Evolutionary conservation across 2,797 vertebrate species (phyloP), one percentile per base, ranked within the genome.

Genomic region (Alosa sapidissima): DNA sequence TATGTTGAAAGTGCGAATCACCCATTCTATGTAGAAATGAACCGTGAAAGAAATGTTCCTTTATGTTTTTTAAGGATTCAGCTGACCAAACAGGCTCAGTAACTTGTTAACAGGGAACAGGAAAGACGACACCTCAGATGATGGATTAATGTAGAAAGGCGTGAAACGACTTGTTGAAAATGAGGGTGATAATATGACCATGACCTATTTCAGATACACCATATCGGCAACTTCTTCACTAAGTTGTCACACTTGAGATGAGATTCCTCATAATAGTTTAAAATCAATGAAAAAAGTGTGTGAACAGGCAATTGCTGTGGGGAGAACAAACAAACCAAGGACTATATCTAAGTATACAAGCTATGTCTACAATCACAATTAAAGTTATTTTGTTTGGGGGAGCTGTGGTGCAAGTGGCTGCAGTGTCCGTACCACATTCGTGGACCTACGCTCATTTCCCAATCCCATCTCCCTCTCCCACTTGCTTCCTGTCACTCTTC

Each of bases 111-210:
- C 33, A 45, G 36, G 19, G 36, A 47, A 45, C 5, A 45, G 28
- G 41, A 78, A 78, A 78, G 33, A 75, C 41, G 41, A 78, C 72
- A 78, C 72, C 41, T 78, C 36, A 9, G 41, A 45, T 78, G 72
- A 78, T 78, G 41, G 72, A 78, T 78, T 5, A 21, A 45, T 45
- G 36, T 45, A 78, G 36, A 78, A 45, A 47, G 36, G 72, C 41
- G 16, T 45, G 41, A 47, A 19, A 72, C 16, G 28, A 72, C 11
- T 33, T 72, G 65, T 72, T 72, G 68, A 75, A 45, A 75, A 45
- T 47, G 16, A 78, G 8, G 41, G 41, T 47, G 72, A 78, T 19
- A 47, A 78, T 78, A 7, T 78, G 41, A 75, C 11, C 68, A 21
- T 78, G 72, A 78, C 72, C 72, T 16, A 78, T 5, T 78, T 16